phyloP scores from a whole-genome alignment of 2,888 invertebrate genomes.

The Hoplodrina ambigua region DNA sequence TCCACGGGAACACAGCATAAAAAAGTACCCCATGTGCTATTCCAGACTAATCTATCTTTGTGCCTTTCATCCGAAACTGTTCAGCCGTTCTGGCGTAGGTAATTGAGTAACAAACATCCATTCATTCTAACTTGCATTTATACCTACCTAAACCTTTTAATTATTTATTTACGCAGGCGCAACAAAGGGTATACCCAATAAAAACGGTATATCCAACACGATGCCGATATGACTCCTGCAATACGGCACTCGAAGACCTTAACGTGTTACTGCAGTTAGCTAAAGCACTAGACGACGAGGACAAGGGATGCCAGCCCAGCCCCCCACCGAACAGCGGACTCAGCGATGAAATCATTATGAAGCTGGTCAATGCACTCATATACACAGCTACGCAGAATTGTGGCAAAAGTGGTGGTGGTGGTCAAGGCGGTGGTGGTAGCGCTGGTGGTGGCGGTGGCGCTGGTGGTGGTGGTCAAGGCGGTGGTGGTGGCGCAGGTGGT shows the following conservation, averaged over 20 bases:
- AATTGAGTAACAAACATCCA: no score
- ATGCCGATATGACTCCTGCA: constrained; percentile 63
- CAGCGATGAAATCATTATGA: constrained; percentile 79
- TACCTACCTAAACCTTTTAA: constrained; percentile 6
- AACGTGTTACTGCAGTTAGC: constrained; percentile 63
- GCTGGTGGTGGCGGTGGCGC: constrained; percentile 14
- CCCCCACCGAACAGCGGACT: constrained; percentile 50
- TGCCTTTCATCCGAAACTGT: no score
- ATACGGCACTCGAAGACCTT: constrained; percentile 67
- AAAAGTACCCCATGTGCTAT: no score
- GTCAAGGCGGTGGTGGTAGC: constrained; percentile 16
- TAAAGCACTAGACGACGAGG: constrained; percentile 60
- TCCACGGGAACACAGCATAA: no score
- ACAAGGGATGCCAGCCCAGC: constrained; percentile 22
- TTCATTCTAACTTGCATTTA: no score
- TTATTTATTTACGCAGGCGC: constrained; percentile 58
- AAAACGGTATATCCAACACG: constrained; percentile 36
- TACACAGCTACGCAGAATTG: constrained; percentile 74
- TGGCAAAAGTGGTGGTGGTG: constrained; percentile 18
- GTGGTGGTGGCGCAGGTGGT: constrained; percentile 14
- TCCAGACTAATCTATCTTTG: no score
- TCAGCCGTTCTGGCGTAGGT: no score
- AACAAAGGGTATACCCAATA: constrained; percentile 52
- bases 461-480: constrained; percentile 18
- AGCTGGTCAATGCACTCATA: constrained; percentile 80